Conservation (phyloP, 2,797 vertebrate species). For the Sebastes trivittatus region DNA sequence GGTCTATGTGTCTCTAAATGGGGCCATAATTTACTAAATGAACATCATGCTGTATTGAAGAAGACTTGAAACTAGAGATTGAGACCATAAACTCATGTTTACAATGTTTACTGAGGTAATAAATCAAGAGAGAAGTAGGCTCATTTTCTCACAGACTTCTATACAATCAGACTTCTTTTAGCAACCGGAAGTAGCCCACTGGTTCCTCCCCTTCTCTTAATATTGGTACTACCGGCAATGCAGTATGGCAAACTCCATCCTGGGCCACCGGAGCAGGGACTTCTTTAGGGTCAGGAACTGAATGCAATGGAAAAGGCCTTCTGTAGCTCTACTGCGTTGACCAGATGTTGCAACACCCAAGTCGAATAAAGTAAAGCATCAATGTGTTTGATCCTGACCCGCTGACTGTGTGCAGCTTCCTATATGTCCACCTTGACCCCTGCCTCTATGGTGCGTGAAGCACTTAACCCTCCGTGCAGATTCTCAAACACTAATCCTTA, state of each 20-base stretch:
- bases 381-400: constrained; percentile 10
- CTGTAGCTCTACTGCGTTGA: not conserved
- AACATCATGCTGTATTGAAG: too few relatives aligned
- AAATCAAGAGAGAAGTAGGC: too few relatives aligned
- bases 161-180: too few relatives aligned
- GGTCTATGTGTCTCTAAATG: too few relatives aligned
- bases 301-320: not conserved
- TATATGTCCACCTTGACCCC: not conserved
- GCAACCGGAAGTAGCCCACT: too few relatives aligned
- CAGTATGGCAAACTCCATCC: not conserved
- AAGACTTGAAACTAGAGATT: fast-evolving
- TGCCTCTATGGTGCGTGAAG: not conserved
- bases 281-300: too few relatives aligned
- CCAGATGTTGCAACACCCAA: not conserved
- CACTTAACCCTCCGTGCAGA: constrained; percentile 7
- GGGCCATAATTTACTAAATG: too few relatives aligned
- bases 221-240: too few relatives aligned
- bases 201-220: too few relatives aligned
- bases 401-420: not conserved
- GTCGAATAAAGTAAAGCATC: not conserved
- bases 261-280: not conserved
- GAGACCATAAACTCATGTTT: too few relatives aligned
- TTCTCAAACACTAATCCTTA: not conserved
- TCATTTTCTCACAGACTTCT: too few relatives aligned
- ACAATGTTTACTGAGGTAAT: too few relatives aligned